Conservation (phyloP, 2,888 invertebrate species). For the Melinaea menophilus region DNA sequence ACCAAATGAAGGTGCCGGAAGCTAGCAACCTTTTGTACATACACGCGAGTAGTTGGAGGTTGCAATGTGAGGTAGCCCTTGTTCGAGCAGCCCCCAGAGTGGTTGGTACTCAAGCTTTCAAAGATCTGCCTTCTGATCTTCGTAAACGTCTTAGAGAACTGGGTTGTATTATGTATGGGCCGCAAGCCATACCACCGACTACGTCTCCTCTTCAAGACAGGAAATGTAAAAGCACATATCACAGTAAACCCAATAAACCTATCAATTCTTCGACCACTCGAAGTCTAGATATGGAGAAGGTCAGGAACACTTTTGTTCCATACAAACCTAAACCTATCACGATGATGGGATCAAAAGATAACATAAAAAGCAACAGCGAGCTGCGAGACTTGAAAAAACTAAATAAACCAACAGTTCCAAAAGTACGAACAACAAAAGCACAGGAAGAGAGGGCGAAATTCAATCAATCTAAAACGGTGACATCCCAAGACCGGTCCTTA, state of each 20-base stretch:
- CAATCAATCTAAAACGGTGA: slow-evolving; percentile 53
- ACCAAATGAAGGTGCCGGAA: slow-evolving; percentile 30
- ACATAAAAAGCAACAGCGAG: slow-evolving; percentile 39
- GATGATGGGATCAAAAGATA: slow-evolving; percentile 36
- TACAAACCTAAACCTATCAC: slow-evolving; percentile 49
- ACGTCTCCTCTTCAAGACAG: slow-evolving; percentile 39
- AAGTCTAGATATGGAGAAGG: slow-evolving; percentile 55
- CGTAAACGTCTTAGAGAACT: slow-evolving; percentile 57
- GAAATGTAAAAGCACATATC: slow-evolving; percentile 36
- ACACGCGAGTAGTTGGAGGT: slow-evolving; percentile 49
- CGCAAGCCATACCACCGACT: slow-evolving; percentile 37
- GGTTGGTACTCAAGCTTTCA: slow-evolving; percentile 53
- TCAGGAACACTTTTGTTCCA: slow-evolving; percentile 59
- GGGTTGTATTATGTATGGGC: slow-evolving; percentile 55
- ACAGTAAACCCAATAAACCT: slow-evolving; percentile 33
- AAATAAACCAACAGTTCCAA: slow-evolving; percentile 39
- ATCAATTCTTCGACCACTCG: slow-evolving; percentile 35
- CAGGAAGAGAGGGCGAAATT: slow-evolving; percentile 65
- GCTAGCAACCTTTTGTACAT: slow-evolving; percentile 40
- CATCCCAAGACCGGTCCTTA: slow-evolving; percentile 42
- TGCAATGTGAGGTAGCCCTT: slow-evolving; percentile 56
- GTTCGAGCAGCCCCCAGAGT: slow-evolving; percentile 57
- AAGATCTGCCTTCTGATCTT: slow-evolving; percentile 53
- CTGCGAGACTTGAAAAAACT: slow-evolving; percentile 40
- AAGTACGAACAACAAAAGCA: slow-evolving; percentile 63